Conservation (phyloP, 23 tunicate genomes). For the Ascidia mentula region DNA sequence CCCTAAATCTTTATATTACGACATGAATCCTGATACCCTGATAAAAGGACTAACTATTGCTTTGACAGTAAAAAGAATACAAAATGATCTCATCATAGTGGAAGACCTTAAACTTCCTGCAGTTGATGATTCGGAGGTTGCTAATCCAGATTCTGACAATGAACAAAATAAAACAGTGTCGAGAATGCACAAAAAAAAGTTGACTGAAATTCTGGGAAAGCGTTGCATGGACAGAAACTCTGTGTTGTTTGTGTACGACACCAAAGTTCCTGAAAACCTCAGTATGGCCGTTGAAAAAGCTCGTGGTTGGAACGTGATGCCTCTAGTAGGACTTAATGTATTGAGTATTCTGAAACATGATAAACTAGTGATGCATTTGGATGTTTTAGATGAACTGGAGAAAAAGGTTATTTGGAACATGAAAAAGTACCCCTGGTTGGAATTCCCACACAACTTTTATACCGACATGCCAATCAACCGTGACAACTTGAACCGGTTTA, state of each 20-base stretch:
- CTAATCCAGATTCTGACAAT: neutral
- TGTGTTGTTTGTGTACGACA: constrained; percentile 51
- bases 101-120: constrained; percentile 28
- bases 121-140: constrained; percentile 12
- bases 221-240: constrained; percentile 35
- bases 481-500: neutral
- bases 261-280: constrained; percentile 30
- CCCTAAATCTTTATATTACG: constrained; percentile 58
- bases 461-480: constrained; percentile 56
- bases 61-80: constrained; percentile 56
- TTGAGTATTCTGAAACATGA: constrained; percentile 79
- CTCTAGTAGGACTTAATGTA: constrained; percentile 67
- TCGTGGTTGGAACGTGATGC: constrained; percentile 44
- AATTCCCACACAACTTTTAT: constrained; percentile 79
- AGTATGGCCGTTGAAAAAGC: constrained; percentile 11
- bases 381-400: constrained; percentile 72
- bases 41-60: constrained; percentile 56
- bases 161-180: too few species aligned
- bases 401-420: constrained; percentile 63
- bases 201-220: constrained; percentile 20
- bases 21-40: constrained; percentile 23
- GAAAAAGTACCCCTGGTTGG: constrained; percentile 60
- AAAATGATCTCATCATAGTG: constrained; percentile 54
- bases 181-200: constrained; percentile 1
- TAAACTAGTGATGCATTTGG: constrained; percentile 46